Evolutionary conservation across 2,888 invertebrate genomes (phyloP), one percentile per base, ranked within the genome.

Genomic region (Hyalella azteca): DNA sequence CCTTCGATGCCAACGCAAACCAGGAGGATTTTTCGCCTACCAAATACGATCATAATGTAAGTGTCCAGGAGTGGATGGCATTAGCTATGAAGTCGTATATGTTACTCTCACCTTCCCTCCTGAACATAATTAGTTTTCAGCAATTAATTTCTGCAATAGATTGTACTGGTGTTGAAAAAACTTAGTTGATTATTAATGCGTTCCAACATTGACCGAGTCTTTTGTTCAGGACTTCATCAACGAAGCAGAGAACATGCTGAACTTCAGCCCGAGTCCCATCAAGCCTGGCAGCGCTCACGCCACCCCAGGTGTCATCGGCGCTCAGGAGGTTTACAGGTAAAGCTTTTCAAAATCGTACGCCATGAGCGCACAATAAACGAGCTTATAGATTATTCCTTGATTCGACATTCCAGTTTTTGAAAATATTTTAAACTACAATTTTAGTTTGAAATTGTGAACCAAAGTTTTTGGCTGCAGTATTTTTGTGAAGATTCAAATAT

Each of bases 271-370:
- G 1, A 78, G 83, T 54, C 82, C 82, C 45, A 84, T 78, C 49
- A 81, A 77, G 22, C 75, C 75, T 2, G 45, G 45, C 45, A 82
- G 49, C 86, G 87, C 89, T 84, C 90, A 90, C 85, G 93, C 93
- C 86, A 97, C 97, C 81, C 97, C 97, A 36, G 96, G 96, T 85
- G 98, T 98, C 79, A 97, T 98, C 87, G 98, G 99, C 85, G 95
- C 97, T 81, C 98, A 98, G 90, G 98, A 98, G 90, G 95, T 98
- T 79, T 98, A 98, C 90, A 92, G 93, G 93, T 93, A 87, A 87
- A 87, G 86, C 26, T 15, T 78, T 4, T 29, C 15, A 4, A 41
- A n/a, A 45, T 45, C 15, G 15, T 45, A 9, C 45, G 9, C 15
- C 45, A 15, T 15, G 11, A 45, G 45, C 45, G 9, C 45, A 45